Evolutionary conservation across 2,888 invertebrate genomes (phyloP).

Genomic region (Drosophila peninsularis): DNA sequence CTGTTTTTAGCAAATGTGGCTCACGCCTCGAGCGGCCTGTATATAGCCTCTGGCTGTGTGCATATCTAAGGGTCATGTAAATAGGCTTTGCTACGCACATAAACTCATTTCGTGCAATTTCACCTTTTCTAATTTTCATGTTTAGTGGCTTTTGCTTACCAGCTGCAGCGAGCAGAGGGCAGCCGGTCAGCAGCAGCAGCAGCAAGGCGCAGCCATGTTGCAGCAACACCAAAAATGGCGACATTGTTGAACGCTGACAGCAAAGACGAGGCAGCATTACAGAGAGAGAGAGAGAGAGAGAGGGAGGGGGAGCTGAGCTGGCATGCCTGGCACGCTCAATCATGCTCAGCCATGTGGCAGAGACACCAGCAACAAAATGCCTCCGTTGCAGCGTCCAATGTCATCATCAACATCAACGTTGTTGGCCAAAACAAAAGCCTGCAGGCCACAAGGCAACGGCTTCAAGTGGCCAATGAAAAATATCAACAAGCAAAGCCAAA

Average conservation of each 20-base stretch:
- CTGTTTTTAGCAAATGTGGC: constrained; percentile 5
- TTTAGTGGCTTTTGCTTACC: constrained; percentile 45
- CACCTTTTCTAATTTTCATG: constrained; percentile 70
- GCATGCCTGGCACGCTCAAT: constrained; percentile 54
- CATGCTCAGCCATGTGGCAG: constrained; percentile 54
- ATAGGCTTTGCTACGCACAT: constrained; percentile 56
- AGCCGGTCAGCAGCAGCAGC: neutral
- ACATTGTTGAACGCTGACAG: constrained; percentile 53
- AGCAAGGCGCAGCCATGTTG: constrained; percentile 12
- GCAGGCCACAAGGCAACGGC: constrained; percentile 30
- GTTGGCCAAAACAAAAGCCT: constrained; percentile 43
- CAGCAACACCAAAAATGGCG: constrained; percentile 54
- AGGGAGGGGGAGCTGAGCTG: neutral
- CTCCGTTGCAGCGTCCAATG: constrained; percentile 24
- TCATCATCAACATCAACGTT: constrained; percentile 48
- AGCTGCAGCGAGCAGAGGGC: neutral
- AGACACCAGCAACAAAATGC: constrained; percentile 30
- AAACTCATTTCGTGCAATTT: constrained; percentile 70
- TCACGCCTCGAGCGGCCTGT: neutral
- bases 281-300: neutral
- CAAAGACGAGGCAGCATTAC: neutral
- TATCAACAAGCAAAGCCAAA: constrained; percentile 56
- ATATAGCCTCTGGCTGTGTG: neutral
- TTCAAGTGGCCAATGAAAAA: constrained; percentile 63
- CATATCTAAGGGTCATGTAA: constrained; percentile 50